Evolutionary conservation across 2,797 vertebrate species (phyloP).

Genomic region (Lateolabrax maculatus): DNA sequence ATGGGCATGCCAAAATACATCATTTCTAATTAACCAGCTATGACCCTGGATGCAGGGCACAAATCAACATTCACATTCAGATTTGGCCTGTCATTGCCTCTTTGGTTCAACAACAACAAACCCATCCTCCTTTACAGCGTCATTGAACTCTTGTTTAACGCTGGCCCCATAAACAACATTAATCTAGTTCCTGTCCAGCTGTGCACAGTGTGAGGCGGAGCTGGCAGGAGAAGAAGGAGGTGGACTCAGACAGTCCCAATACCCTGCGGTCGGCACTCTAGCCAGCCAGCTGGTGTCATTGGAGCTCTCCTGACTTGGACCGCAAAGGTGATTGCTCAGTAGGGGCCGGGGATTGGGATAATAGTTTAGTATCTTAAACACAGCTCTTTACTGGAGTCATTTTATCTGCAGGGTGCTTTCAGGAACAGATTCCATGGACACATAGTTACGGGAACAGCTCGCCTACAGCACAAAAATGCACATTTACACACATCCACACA

Average conservation of each 20-base stretch:
- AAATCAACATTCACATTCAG: constrained; percentile 47
- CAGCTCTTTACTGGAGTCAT: constrained; percentile 59
- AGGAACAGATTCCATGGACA: constrained; percentile 31
- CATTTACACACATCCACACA: constrained; percentile 10
- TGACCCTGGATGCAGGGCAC: constrained; percentile 31
- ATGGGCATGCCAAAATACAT: constrained; percentile 20
- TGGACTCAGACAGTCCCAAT: constrained; percentile 45
- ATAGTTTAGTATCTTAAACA: constrained; percentile 68
- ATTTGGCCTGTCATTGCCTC: constrained; percentile 52
- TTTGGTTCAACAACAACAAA: constrained; percentile 62
- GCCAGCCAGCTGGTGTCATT: constrained; percentile 77
- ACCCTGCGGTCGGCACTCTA: constrained; percentile 48
- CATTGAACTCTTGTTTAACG: constrained; percentile 72
- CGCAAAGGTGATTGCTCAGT: constrained; percentile 71
- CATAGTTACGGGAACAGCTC: constrained; percentile 45
- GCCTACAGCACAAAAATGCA: constrained; percentile 14
- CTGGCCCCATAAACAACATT: constrained; percentile 69
- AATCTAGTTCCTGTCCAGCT: constrained; percentile 78
- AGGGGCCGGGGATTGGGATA: constrained; percentile 50
- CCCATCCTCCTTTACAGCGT: constrained; percentile 56
- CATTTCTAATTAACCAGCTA: constrained; percentile 53
- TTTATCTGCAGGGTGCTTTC: constrained; percentile 67
- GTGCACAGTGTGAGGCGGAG: constrained; percentile 74
- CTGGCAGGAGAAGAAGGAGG: constrained; percentile 63
- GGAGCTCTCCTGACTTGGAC: constrained; percentile 64